Evolutionary conservation across 2,113 vertebrate species (phyloP), one percentile per base, ranked within the genome.

Genomic region (Chascanopsetta lugubris): DNA sequence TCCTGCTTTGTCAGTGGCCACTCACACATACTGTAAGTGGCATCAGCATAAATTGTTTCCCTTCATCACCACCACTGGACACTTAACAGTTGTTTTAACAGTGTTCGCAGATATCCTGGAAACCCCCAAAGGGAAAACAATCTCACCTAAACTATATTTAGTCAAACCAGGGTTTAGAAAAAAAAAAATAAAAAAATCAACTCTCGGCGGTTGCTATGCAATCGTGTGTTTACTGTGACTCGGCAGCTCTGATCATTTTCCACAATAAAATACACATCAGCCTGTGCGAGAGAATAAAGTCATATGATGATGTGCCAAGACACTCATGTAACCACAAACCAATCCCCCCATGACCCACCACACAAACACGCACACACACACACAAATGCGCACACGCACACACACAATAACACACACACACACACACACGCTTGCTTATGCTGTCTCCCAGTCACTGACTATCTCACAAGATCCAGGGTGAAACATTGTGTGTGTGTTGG

Each of bases 201-300:
- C 25, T 47, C 36, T 8, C 32, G 34, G 56, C 26, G 75, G 73
- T 71, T 70, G 42, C 66, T 49, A 36, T 57, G 57, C 72, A 82
- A 79, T 79, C 30, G 49, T 71, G 38, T 80, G 72, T 81, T 73
- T 69, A 75, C 70, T 62, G 38, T 84, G 72, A 84, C 34, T 75
- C 29, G 72, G 74, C 69, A 67, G 51, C 57, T 12, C 24, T 53
- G 36, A 77, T 72, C 38, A 57, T 65, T 62, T 66, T 69, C 50
- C 47, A 50, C 61, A 56, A 48, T 77, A 65, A 83, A 77, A 74
- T n/a, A n/a, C n/a, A n/a, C n/a, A n/a, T n/a, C 61, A 64, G 61
- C 67, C 34, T 50, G 36, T 34, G 58, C 65, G 47, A 72, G 56
- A 78, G 51, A 53, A 50, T 58, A 57, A 61, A 77, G 57, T 90